Percentiles rank a stretch among this genome's conserved stretches.
Conservation (phyloP, 92 coral and sea anemone species). For the Epizoanthus stellaris region DNA sequence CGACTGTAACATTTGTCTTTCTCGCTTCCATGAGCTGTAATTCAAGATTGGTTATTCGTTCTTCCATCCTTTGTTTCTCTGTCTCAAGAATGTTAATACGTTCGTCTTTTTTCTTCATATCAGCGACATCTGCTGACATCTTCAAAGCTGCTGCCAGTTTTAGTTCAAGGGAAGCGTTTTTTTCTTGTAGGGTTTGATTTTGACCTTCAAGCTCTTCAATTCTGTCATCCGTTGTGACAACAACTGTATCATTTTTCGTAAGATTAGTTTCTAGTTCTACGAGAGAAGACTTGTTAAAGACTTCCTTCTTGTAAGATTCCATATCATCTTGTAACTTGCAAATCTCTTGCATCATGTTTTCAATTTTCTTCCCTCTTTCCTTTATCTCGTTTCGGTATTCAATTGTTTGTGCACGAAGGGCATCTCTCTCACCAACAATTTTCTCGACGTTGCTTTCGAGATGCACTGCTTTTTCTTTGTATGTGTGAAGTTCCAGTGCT, state of each 20-base stretch:
- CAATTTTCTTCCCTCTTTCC: conserved; percentile 4
- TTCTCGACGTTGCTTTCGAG: conserved; percentile 14
- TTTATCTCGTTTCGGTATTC: conserved; percentile 16
- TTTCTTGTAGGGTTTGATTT: neutral
- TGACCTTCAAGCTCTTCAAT: conserved; percentile 9
- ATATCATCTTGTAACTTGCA: neutral
- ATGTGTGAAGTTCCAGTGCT: conserved; percentile 24
- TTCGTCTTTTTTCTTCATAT: conserved; percentile 2
- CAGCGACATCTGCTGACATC: neutral
- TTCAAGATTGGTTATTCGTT: conserved; percentile 11
- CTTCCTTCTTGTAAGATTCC: neutral
- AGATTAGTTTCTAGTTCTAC: neutral
- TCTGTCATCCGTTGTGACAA: neutral
- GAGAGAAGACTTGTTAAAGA: neutral
- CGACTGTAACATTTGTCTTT: neutral
- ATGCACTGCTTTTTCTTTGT: conserved; percentile 21
- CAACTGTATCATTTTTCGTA: neutral
- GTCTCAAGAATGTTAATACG: neutral
- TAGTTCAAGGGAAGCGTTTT: neutral
- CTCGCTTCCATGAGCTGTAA: conserved; percentile 17
- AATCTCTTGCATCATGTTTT: conserved; percentile 8
- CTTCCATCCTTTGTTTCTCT: conserved; percentile 8
- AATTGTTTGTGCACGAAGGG: conserved; percentile 20
- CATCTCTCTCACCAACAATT: conserved; percentile 9
- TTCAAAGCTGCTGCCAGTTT: conserved; percentile 13